Evolutionary conservation across 2,113 vertebrate species (phyloP).

Genomic region (Rhinopomastus cyanomelas): DNA sequence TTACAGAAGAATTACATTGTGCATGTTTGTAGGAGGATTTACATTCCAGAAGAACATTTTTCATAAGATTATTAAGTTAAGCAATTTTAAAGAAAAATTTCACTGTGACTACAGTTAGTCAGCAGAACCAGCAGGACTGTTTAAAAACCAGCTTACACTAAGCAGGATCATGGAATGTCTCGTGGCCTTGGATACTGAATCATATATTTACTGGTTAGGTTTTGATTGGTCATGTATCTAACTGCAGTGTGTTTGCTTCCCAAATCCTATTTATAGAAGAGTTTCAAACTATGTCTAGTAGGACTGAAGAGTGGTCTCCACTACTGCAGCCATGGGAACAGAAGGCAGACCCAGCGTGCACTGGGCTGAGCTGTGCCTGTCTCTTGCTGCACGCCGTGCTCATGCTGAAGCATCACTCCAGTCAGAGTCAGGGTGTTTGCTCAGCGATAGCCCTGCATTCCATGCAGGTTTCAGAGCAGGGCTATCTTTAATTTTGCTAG

Average conservation of each 20-base stretch:
- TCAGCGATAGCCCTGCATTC: neutral
- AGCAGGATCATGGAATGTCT: neutral
- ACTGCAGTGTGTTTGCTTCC: neutral
- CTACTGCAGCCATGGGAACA: neutral
- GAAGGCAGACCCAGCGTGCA: neutral
- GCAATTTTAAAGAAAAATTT: neutral
- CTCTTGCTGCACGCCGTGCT: neutral
- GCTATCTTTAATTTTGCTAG: neutral
- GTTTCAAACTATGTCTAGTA: neutral
- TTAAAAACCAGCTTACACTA: neutral
- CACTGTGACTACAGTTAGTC: neutral
- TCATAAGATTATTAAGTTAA: neutral
- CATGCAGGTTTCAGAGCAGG: neutral
- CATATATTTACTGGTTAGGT: neutral
- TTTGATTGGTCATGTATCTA: neutral
- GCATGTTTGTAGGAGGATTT: neutral
- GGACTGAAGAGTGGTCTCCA: neutral
- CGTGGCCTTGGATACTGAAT: neutral
- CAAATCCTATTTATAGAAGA: neutral
- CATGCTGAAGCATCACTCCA: neutral
- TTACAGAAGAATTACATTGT: neutral
- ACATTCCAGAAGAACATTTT: neutral
- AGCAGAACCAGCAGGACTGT: neutral
- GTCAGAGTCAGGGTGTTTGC: neutral
- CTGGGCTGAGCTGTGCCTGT: no score